These are phyloP conservation scores for Rhynchopsitta pachyrhyncha DNA, from an alignment of 2,113 vertebrate species.

Conservation along the genomic window DNA sequence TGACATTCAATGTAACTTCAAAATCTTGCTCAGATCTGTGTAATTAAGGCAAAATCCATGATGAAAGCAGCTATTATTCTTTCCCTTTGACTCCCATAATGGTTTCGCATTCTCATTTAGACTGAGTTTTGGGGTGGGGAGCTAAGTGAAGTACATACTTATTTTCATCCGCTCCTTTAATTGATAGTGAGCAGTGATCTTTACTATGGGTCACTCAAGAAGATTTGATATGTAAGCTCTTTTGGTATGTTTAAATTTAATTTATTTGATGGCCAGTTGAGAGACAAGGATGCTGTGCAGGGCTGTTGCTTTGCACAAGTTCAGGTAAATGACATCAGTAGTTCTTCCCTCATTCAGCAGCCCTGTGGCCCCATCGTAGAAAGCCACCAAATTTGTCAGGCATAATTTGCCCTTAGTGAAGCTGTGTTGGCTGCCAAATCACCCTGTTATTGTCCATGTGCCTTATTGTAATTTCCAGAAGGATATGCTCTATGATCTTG, in stretches of 20 bases:
- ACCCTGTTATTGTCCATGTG: background rate
- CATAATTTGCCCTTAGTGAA: background rate
- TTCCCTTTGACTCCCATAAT: background rate
- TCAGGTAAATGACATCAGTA: background rate
- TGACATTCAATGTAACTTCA: background rate
- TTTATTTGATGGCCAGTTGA: background rate
- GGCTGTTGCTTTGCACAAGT: background rate
- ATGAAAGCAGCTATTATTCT: background rate
- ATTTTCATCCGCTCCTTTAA: background rate
- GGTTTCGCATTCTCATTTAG: background rate
- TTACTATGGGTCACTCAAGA: background rate
- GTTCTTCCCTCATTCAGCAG: background rate
- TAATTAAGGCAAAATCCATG: background rate
- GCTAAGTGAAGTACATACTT: accelerated
- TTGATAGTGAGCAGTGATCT: background rate
- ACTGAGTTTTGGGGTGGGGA: background rate
- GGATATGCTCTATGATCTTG: background rate
- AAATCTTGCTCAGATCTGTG: background rate
- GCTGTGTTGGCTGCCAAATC: background rate
- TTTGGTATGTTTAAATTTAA: background rate
- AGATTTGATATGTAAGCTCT: background rate
- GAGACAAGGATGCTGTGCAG: background rate
- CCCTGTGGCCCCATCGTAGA: background rate
- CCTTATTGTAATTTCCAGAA: background rate
- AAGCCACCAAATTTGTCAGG: background rate